These are phyloP conservation scores for Crenuchus spilurus DNA, from an alignment of 2,797 vertebrate genomes.

Conservation along the genomic window DNA sequence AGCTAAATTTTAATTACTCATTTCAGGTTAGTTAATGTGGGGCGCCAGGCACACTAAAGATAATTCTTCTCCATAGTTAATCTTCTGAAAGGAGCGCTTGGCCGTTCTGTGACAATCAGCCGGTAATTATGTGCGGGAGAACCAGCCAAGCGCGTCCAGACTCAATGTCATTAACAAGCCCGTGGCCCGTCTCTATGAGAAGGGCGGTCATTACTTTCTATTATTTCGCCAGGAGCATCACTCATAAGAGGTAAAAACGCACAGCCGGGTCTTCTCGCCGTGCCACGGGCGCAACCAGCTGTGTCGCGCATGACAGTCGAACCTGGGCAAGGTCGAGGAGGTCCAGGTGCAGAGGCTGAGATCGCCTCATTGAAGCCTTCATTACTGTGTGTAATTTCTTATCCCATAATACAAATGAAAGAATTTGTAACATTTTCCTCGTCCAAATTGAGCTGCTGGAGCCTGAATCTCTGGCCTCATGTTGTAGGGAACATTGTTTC, in stretches of 20 bases:
- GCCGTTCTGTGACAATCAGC: slow-evolving; percentile 74
- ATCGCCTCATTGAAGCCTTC: slow-evolving; percentile 71
- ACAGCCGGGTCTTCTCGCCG: slow-evolving; percentile 57
- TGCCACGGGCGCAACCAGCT: slow-evolving; percentile 64
- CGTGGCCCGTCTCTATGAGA: slow-evolving; percentile 68
- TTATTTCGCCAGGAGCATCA: slow-evolving; percentile 72
- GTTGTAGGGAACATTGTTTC: too few species aligned
- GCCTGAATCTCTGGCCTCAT: too few species aligned
- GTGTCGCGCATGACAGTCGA: slow-evolving; percentile 70
- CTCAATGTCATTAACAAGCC: slow-evolving; percentile 74
- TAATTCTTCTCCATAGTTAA: slow-evolving; percentile 68
- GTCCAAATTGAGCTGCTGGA: background rate
- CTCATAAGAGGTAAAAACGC: slow-evolving; percentile 64
- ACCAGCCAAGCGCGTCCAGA: slow-evolving; percentile 71
- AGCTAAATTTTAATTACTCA: slow-evolving; percentile 77
- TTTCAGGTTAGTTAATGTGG: slow-evolving; percentile 70
- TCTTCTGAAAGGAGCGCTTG: slow-evolving; percentile 57
- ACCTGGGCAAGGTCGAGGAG: slow-evolving; percentile 63
- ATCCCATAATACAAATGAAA: slow-evolving; percentile 49
- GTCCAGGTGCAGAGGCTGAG: slow-evolving; percentile 24
- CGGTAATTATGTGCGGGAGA: slow-evolving; percentile 75
- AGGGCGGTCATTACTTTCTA: slow-evolving; percentile 75
- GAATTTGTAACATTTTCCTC: background rate
- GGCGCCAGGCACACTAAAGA: slow-evolving; percentile 64
- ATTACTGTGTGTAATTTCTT: slow-evolving; percentile 72